A percentile compares a stretch with the other conserved stretches of the same genome.
phyloP scores from a whole-genome alignment of 1,140 invertebrate genomes.

The Drosophila tropicalis region DNA sequence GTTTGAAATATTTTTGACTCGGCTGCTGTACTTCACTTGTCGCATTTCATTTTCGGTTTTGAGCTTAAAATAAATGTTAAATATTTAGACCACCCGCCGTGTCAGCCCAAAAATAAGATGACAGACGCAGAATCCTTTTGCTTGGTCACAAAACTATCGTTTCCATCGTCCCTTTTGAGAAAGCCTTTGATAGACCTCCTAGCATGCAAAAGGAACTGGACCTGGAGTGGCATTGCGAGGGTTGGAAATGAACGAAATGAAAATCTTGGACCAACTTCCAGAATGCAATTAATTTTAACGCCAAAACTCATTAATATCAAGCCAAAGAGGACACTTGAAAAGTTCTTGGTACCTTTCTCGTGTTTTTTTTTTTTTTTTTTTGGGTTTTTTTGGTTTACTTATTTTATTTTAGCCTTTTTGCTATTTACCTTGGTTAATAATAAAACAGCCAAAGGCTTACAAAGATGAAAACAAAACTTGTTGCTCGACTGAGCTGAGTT shows the following conservation, averaged over 20 bases:
- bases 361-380: slow-evolving; percentile 19
- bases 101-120: slow-evolving; percentile 62
- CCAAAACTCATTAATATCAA: slow-evolving; percentile 79
- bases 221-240: neutral
- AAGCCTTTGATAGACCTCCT: slow-evolving; percentile 48
- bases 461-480: slow-evolving; percentile 81
- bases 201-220: neutral
- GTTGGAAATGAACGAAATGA: slow-evolving; percentile 50
- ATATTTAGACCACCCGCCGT: slow-evolving; percentile 62
- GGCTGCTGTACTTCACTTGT: slow-evolving; percentile 21
- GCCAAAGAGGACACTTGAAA: slow-evolving; percentile 43
- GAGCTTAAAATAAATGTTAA: slow-evolving; percentile 60
- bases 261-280: slow-evolving; percentile 63
- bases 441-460: slow-evolving; percentile 72
- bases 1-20: neutral
- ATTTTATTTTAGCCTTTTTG: slow-evolving; percentile 59
- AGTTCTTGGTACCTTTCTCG: slow-evolving; percentile 53
- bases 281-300: slow-evolving; percentile 81
- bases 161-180: slow-evolving; percentile 18
- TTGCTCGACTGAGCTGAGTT: slow-evolving; percentile 59
- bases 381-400: slow-evolving; percentile 35
- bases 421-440: slow-evolving; percentile 80
- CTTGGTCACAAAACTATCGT: slow-evolving; percentile 58
- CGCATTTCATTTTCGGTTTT: slow-evolving; percentile 65
- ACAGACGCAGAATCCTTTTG: slow-evolving; percentile 39